phyloP scores from a whole-genome alignment of 2,113 vertebrate species.

The Caracal caracal region DNA sequence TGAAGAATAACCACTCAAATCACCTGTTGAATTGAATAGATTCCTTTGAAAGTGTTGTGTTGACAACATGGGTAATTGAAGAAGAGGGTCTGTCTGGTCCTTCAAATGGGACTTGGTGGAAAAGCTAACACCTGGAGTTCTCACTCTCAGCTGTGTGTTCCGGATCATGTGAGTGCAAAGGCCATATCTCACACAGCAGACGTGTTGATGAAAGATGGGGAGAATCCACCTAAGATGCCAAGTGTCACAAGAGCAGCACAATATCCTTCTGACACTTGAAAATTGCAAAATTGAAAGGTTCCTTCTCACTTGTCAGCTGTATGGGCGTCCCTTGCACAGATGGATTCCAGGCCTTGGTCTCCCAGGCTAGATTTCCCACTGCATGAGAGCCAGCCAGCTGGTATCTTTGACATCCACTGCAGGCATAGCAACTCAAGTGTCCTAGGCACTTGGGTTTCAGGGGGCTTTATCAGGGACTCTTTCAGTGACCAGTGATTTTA shows the following conservation, averaged over 20 bases:
- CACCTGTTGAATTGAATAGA: neutral
- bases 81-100: neutral
- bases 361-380: neutral
- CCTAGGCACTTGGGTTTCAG: neutral
- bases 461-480: neutral
- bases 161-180: neutral
- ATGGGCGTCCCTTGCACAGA: neutral
- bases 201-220: constrained; percentile 61
- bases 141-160: constrained; percentile 47
- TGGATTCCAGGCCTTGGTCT: neutral
- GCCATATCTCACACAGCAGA: constrained; percentile 19
- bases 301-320: constrained; percentile 59
- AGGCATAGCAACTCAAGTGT: neutral
- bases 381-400: neutral
- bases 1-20: neutral
- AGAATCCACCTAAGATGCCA: neutral
- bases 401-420: accelerated
- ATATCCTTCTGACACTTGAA: constrained; percentile 71
- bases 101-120: neutral
- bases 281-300: constrained; percentile 67
- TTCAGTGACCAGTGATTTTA: neutral
- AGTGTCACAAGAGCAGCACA: neutral
- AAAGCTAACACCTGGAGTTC: neutral
- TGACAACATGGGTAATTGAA: neutral
- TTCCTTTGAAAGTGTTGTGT: neutral